Conservation (phyloP, 1,140 invertebrate genomes). For the Drosophila subobscura region DNA sequence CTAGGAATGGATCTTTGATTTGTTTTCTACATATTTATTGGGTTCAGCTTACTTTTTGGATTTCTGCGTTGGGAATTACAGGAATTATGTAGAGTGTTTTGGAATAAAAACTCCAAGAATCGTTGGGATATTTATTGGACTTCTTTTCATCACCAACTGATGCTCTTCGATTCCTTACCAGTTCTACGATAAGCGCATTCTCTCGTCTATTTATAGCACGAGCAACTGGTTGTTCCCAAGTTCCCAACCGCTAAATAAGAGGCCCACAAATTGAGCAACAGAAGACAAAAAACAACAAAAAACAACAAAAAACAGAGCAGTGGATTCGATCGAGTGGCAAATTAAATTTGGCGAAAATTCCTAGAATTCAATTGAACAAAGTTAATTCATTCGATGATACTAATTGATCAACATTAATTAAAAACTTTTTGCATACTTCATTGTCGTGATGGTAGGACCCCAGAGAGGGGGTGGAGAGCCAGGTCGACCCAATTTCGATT, state of each 20-base stretch:
- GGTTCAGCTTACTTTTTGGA: not conserved
- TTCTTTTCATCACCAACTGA: no score
- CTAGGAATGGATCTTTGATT: conserved; percentile 33
- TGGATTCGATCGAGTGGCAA: conserved; percentile 24
- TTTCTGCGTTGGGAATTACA: not conserved
- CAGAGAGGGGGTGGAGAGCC: no score
- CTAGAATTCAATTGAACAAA: conserved; percentile 39
- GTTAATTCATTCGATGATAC: conserved; percentile 33
- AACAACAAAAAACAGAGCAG: conserved; percentile 7
- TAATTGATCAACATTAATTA: conserved; percentile 46
- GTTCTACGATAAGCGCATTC: no score
- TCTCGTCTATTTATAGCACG: no score
- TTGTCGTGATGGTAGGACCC: not conserved
- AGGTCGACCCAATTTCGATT: conserved; percentile 1
- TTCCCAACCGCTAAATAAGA: no score
- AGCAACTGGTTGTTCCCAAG: no score
- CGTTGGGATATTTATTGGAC: no score
- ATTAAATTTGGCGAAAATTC: conserved; percentile 38
- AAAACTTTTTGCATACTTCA: conserved; percentile 42
- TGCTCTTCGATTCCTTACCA: no score
- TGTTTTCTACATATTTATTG: not conserved
- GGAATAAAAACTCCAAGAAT: no score
- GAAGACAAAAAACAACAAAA: no score
- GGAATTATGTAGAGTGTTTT: not conserved
- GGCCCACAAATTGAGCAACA: no score